Conservation (phyloP, 2,797 vertebrate genomes). For the Tamandua tetradactyla region DNA sequence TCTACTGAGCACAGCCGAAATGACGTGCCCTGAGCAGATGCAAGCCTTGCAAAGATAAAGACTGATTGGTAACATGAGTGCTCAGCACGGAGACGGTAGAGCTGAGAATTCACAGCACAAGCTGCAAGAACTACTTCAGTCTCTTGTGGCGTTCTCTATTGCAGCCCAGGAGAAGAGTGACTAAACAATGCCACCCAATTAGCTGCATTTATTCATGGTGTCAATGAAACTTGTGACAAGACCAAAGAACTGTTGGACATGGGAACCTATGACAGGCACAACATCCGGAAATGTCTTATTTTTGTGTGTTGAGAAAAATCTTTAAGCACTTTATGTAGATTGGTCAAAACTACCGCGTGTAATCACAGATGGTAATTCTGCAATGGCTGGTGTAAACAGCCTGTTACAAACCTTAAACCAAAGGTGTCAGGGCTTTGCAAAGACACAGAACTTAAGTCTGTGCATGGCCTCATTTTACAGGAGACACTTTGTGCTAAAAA, state of each 20-base stretch:
- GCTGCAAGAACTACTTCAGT: background rate
- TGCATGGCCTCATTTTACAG: background rate
- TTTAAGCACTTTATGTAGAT: slow-evolving; percentile 19
- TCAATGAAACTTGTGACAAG: background rate
- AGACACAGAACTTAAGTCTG: background rate
- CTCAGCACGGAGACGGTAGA: background rate
- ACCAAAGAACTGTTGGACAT: background rate
- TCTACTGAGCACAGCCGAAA: background rate
- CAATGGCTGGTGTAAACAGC: background rate
- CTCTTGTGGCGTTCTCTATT: background rate
- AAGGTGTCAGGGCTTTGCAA: background rate
- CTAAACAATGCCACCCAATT: background rate
- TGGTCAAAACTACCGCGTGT: background rate
- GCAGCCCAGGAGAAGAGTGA: background rate
- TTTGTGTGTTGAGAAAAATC: slow-evolving; percentile 1
- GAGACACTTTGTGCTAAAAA: background rate
- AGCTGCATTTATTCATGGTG: background rate
- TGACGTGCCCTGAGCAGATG: background rate
- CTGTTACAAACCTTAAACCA: background rate
- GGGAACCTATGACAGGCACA: background rate
- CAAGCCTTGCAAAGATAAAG: background rate
- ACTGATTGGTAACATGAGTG: background rate
- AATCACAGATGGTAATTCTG: background rate
- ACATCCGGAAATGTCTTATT: background rate
- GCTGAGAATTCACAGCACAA: background rate